phyloP scores from a whole-genome alignment of 2,797 vertebrate species.

The Schizopygopsis malacanthus region DNA sequence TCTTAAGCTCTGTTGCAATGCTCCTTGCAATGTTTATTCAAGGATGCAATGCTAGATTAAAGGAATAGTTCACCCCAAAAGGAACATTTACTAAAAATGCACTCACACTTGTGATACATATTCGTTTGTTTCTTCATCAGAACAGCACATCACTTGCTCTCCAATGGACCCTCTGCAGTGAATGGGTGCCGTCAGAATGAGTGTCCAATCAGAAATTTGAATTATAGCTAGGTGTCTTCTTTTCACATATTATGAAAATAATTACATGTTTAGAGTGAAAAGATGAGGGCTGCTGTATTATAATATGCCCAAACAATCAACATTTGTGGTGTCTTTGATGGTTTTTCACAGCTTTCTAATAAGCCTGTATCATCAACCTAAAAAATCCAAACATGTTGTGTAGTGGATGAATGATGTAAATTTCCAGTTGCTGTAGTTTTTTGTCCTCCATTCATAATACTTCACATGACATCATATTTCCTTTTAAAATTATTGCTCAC shows the following conservation, averaged over 20 bases:
- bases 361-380: not conserved
- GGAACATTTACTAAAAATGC: not conserved
- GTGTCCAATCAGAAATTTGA: not conserved
- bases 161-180: not conserved
- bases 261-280: not conserved
- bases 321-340: not conserved
- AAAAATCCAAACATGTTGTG: not conserved
- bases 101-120: not conserved
- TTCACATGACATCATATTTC: not conserved
- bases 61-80: not conserved
- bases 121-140: not conserved
- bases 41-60: not conserved
- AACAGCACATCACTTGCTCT: not conserved
- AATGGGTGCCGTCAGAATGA: not conserved
- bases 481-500: not conserved
- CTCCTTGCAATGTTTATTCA: not conserved
- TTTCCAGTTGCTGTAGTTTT: not conserved
- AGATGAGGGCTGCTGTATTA: not conserved
- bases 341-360: slow-evolving; percentile 1
- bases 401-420: not conserved
- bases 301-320: not conserved
- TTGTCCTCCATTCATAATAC: not conserved
- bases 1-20: not conserved
- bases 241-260: not conserved
- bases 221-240: not conserved